These are phyloP conservation scores for Phalacrocorax carbo DNA, from an alignment of 2,113 vertebrate species.

Conservation along the genomic window DNA sequence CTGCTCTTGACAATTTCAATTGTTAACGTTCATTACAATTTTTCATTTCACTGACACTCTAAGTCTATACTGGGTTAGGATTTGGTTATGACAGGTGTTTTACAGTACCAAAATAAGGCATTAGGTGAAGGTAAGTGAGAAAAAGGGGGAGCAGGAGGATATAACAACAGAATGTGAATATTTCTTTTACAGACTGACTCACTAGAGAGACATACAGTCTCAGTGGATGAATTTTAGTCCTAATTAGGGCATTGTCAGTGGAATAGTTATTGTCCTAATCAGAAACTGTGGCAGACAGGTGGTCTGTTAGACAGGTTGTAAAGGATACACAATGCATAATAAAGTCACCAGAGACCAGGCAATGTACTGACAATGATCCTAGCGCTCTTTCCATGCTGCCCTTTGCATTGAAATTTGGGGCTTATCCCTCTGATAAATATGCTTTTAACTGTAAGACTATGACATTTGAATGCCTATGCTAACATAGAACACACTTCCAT, in stretches of 20 bases:
- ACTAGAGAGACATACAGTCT: slow-evolving; percentile 5
- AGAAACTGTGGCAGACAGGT: slow-evolving; percentile 46
- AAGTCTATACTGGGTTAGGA: not conserved
- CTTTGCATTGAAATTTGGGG: not conserved
- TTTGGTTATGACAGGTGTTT: not conserved
- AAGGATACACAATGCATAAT: slow-evolving; percentile 15
- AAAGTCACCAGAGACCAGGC: slow-evolving; percentile 42
- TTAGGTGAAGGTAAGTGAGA: not conserved
- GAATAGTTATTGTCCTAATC: slow-evolving; percentile 41
- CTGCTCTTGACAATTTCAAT: not conserved
- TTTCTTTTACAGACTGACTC: slow-evolving; percentile 3
- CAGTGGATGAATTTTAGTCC: slow-evolving; percentile 30
- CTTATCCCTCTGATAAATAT: not conserved
- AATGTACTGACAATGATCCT: not conserved
- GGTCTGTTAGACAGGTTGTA: slow-evolving; percentile 14
- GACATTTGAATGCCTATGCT: not conserved
- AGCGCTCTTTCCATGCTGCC: slow-evolving; percentile 12
- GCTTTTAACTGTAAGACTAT: not conserved
- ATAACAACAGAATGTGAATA: not conserved
- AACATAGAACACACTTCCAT: not conserved
- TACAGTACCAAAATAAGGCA: not conserved
- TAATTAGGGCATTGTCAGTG: slow-evolving; percentile 45
- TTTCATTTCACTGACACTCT: not conserved
- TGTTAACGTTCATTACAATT: not conserved
- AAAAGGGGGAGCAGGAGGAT: not conserved